Base-by-base conservation (phyloP, 2,888 invertebrate genomes). In the Metopia argyrocephala region DNA sequence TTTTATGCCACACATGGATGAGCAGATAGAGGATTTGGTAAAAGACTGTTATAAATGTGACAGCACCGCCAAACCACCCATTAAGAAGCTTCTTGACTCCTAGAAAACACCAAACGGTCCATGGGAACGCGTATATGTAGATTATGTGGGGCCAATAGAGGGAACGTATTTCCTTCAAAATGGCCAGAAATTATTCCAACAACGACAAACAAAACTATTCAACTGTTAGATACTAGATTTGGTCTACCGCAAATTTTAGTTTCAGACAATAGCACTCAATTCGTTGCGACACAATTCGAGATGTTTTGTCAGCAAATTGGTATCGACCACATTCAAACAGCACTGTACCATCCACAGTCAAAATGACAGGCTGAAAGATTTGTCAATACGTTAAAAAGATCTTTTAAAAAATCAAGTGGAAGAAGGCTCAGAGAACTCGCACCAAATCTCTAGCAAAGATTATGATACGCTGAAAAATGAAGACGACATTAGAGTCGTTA, bases 361-460 rank as follows among this genome's bases (percentile, higher is more conserved):
- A 85, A 85, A 50, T 81, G 82, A 6, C 82, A 83, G 65, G 84
- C 80, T 1, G 83, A 84, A 54, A 75, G 78, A 25, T 83, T 83
- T 57, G 81, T 82, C 1, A 76, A 84, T 27, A 83, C 81, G 4
- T 68, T 84, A 5, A 84, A 84, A 71, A 52, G 78, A 15, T 48
- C 74, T n/a, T 74, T 80, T n/a, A 9, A 28, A 28, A 83, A 83
- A 59, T 66, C 74, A 23, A 15, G 75, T 76, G 28, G 61, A 38
- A 82, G 78, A 56, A 52, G 21, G 76, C 69, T 38, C 52, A 15
- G 50, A 21, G 1, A 48, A 78, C 61, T 71, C 82, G 25, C 75
- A 83, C 45, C 66, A 80, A 52, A 9, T 52, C 23, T 3, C 15
- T 15, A 52, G 23, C 23, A 25, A 15, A 25, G 23, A 21, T 12